Evolutionary conservation across 2,888 invertebrate species (phyloP), one percentile per base, ranked within the genome.

Genomic region (Rhodophaea formosa): DNA sequence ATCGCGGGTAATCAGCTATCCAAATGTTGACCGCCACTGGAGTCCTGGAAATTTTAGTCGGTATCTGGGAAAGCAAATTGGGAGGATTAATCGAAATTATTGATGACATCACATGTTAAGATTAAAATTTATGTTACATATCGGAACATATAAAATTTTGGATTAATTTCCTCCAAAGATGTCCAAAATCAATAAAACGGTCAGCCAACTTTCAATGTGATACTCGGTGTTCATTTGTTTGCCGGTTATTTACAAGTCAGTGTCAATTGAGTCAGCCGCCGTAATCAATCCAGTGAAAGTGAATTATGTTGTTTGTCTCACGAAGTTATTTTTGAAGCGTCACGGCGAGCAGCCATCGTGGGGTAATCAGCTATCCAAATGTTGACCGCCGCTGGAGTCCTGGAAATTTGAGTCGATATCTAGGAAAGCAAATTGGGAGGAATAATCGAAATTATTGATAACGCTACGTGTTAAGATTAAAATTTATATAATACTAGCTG

Each of bases 241-340:
- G 57, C 57, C 23, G 60, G n/a, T 66, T 56, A 62, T 60, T 62
- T 62, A 57, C 60, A 61, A 54, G 46, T 56, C 43, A 56, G 49
- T 42, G 62, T 57, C 61, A 59, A 66, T 64, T 61, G 63, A 61
- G 60, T 62, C 54, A 62, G 65, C 23, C 23, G 23, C 23, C 5
- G 56, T 47, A 64, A 69, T 68, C 67, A 61, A 71, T 39, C 12
- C 39, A n/a, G n/a, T 39, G 39, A 39, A 10, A 75, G 68, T 67
- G 68, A 75, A 75, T 74, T 68, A 72, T 66, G 68, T 69, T 71
- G 73, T 70, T 72, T 70, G 68, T 63, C 61, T 63, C 61, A 56
- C 60, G 68, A 75, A 76, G 71, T 74, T 72, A 70, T 76, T 69
- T 67, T 63, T 64, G 63, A 72, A 70, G 62, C 68, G 70, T 72